phyloP scores from a whole-genome alignment of 2,797 vertebrate genomes.

The Selene dorsalis region DNA sequence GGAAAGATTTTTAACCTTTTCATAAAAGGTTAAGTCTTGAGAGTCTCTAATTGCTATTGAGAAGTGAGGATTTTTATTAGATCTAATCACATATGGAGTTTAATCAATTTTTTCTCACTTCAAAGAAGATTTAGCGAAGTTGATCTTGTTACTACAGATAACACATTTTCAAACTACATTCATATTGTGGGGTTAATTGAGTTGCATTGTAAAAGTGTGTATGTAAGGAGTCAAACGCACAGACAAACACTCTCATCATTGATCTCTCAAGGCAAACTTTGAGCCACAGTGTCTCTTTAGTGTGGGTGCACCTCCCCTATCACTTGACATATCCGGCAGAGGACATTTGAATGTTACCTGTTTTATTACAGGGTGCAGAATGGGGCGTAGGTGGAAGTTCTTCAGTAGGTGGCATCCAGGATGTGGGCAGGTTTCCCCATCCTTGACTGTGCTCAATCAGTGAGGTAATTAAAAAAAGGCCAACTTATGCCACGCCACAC shows the following conservation, averaged over 20 bases:
- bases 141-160: neutral
- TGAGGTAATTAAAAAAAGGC: conserved; percentile 83
- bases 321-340: conserved; percentile 46
- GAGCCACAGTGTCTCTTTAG: neutral
- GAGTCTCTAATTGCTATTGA: neutral
- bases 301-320: conserved; percentile 19
- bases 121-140: neutral
- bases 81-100: neutral
- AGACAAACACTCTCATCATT: neutral
- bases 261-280: conserved; percentile 44
- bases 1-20: neutral
- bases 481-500: conserved; percentile 81
- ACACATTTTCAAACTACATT: neutral
- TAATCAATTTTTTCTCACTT: neutral
- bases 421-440: conserved; percentile 75
- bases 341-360: conserved; percentile 74
- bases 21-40: neutral
- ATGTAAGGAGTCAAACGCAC: neutral
- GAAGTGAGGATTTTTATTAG: neutral
- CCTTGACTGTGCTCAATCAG: conserved; percentile 81
- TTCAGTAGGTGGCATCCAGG: conserved; percentile 57
- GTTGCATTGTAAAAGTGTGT: neutral
- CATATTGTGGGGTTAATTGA: conserved; percentile 1
- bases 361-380: conserved; percentile 59
- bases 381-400: conserved; percentile 59